phyloP scores from a whole-genome alignment of 2,797 vertebrate species.

The Aselliscus stoliczkanus region DNA sequence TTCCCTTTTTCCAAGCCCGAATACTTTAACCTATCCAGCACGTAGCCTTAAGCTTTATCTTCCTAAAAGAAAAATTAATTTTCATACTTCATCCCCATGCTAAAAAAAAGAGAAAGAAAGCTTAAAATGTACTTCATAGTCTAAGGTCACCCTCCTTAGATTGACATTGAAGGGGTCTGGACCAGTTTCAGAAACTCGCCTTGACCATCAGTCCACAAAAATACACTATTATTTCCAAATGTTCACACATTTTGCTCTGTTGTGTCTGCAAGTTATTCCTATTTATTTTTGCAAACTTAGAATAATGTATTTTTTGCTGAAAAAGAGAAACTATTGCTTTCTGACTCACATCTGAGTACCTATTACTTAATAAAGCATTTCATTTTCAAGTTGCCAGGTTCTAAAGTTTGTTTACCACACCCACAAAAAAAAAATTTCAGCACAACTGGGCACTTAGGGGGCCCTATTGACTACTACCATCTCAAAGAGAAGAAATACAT shows the following conservation, averaged over 20 bases:
- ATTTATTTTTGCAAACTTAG: constrained; percentile 32
- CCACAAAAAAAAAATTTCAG: background rate
- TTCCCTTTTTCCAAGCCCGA: background rate
- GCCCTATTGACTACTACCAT: background rate
- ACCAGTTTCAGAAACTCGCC: background rate
- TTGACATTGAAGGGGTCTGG: background rate
- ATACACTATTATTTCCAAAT: background rate
- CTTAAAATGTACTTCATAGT: background rate
- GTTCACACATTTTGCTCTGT: background rate
- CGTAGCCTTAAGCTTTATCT: background rate
- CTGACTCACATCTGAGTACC: background rate
- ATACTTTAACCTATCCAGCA: background rate
- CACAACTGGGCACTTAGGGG: background rate
- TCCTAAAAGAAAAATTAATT: background rate
- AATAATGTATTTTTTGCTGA: background rate
- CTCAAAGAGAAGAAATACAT: background rate
- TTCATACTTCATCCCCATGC: background rate
- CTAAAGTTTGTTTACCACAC: constrained; percentile 1
- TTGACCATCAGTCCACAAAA: constrained; percentile 8
- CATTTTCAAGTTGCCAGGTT: constrained; percentile 24
- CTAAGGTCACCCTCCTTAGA: background rate
- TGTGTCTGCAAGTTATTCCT: background rate
- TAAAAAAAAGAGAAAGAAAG: background rate
- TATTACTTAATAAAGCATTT: constrained; percentile 31
- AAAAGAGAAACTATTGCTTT: constrained; percentile 16